phyloP scores from a whole-genome alignment of 2,797 vertebrate genomes.

The Myripristis jacobus region DNA sequence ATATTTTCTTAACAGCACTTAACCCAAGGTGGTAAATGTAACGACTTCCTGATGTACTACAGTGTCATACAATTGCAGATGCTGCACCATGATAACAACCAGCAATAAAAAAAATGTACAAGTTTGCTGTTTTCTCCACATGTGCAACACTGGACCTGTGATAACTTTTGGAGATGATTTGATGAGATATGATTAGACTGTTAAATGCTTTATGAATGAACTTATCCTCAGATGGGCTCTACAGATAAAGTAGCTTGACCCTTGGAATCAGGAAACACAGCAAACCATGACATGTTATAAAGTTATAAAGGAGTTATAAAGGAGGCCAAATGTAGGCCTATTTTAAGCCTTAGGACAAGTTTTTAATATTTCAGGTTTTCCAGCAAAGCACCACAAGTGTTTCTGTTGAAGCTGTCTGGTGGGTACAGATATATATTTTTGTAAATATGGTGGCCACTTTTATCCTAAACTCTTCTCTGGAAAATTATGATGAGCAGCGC shows the following conservation, averaged over 20 bases:
- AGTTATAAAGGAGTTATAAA: constrained; percentile 5
- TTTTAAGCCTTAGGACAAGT: no score
- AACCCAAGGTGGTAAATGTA: constrained; percentile 5
- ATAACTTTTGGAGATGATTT: constrained; percentile 52
- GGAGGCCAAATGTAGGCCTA: no score
- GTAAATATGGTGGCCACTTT: no score
- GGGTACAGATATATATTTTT: neutral
- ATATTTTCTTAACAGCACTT: neutral
- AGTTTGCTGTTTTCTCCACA: neutral
- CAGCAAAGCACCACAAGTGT: neutral
- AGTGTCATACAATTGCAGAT: constrained; percentile 26
- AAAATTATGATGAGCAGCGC: neutral
- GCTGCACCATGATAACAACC: constrained; percentile 30
- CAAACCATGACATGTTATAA: constrained; percentile 25
- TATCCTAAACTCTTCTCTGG: no score
- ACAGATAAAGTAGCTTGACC: constrained; percentile 60
- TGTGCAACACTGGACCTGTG: neutral
- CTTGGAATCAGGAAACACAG: constrained; percentile 47
- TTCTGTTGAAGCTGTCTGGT: neutral
- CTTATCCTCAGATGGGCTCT: constrained; percentile 47
- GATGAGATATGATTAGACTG: constrained; percentile 54
- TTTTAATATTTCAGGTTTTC: neutral
- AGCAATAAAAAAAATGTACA: constrained; percentile 8
- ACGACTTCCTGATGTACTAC: neutral
- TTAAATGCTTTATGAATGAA: constrained; percentile 52